Percentiles rank a stretch among this genome's conserved stretches.
These are phyloP conservation scores for Stigmatopora argus DNA, from an alignment of 2,113 vertebrate genomes.

Conservation along the genomic window DNA sequence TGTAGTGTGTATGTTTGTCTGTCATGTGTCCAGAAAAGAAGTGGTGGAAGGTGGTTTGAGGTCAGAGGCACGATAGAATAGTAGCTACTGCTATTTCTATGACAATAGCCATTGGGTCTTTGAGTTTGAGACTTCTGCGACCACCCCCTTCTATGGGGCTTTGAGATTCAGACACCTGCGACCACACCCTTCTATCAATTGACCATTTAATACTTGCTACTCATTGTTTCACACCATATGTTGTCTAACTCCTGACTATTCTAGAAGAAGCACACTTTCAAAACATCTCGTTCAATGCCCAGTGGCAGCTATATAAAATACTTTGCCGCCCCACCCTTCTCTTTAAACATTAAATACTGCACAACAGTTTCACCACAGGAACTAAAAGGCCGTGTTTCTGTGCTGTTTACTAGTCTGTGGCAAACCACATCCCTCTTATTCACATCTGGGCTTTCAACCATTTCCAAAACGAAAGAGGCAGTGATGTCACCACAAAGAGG, in stretches of 20 bases:
- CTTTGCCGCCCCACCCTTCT: conserved; percentile 71
- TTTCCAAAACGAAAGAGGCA: conserved; percentile 33
- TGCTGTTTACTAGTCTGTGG: conserved; percentile 57
- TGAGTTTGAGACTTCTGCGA: conserved; percentile 63
- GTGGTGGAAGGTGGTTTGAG: conserved; percentile 68
- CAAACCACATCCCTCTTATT: conserved; percentile 52
- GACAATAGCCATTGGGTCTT: conserved; percentile 57
- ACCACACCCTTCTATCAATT: conserved; percentile 54
- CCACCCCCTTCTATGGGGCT: conserved; percentile 58
- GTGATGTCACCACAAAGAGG: conserved; percentile 30
- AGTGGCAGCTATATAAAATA: conserved; percentile 69
- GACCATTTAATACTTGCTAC: conserved; percentile 22
- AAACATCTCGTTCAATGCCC: conserved; percentile 51
- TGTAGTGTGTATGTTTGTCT: conserved; percentile 18
- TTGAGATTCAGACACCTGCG: conserved; percentile 62
- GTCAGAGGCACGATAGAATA: conserved; percentile 73
- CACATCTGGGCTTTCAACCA: conserved; percentile 40
- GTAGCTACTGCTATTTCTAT: conserved; percentile 70
- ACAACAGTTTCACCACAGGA: conserved; percentile 55
- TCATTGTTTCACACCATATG: conserved; percentile 7
- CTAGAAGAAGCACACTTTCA: conserved; percentile 27
- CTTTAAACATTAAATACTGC: conserved; percentile 72
- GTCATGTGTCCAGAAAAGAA: conserved; percentile 61
- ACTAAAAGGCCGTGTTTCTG: conserved; percentile 61
- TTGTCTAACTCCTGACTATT: conserved; percentile 15